Evolutionary conservation across 1,140 invertebrate genomes (phyloP).

Genomic region (Cecropterus lyciades): DNA sequence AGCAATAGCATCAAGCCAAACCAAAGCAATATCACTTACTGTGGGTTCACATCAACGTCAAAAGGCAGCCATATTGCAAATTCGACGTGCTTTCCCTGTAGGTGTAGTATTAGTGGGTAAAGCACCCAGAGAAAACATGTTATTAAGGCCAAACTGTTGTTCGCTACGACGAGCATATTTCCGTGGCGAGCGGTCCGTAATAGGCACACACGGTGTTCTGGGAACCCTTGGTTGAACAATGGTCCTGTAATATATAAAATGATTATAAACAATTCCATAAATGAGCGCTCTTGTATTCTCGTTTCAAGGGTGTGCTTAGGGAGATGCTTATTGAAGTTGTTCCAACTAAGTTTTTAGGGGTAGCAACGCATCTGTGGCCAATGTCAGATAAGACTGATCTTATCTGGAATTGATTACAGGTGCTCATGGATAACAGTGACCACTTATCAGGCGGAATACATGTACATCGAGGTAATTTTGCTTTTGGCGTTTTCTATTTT

Average conservation of each 20-base stretch:
- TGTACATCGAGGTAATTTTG: too few species aligned
- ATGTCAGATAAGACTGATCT: too few species aligned
- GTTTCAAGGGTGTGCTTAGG: too few species aligned
- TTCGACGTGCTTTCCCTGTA: conserved; percentile 51
- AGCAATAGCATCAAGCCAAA: conserved; percentile 23
- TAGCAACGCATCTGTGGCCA: too few species aligned
- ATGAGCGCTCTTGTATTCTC: too few species aligned
- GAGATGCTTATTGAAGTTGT: too few species aligned
- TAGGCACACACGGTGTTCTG: conserved; percentile 46
- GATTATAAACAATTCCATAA: too few species aligned
- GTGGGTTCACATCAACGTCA: conserved; percentile 49
- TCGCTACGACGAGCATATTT: conserved; percentile 43
- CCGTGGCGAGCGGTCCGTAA: conserved; percentile 41
- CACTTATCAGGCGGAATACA: too few species aligned
- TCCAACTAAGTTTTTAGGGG: too few species aligned
- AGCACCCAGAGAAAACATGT: conserved; percentile 61
- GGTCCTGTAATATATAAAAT: conserved; percentile 46
- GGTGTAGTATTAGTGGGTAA: conserved; percentile 52
- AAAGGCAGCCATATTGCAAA: conserved; percentile 66
- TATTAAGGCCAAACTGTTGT: conserved; percentile 50
- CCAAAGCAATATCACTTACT: conserved; percentile 49
- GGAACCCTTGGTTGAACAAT: conserved; percentile 55
- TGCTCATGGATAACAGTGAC: too few species aligned
- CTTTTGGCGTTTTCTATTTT: too few species aligned
- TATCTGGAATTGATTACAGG: too few species aligned